phyloP scores from a whole-genome alignment of 1,140 invertebrate species.

The Andrena cerasifolii region DNA sequence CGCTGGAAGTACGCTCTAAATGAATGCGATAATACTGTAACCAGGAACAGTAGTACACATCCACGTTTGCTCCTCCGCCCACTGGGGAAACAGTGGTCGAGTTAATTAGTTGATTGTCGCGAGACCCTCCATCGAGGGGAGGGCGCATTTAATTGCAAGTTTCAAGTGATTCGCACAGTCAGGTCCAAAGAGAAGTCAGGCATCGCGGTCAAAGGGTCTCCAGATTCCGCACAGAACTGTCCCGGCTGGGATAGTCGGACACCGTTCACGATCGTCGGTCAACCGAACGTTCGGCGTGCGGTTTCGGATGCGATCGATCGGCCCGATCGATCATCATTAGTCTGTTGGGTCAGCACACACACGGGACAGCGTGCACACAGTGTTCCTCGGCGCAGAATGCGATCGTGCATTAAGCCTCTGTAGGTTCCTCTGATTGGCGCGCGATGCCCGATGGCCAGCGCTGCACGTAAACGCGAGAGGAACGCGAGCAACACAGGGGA shows the following conservation, averaged over 20 bases:
- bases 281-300: conserved; percentile 10
- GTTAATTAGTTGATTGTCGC: background rate
- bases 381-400: background rate
- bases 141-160: conserved; percentile 8
- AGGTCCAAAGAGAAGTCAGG: background rate
- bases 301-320: conserved; percentile 5
- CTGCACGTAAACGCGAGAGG: background rate
- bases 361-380: background rate
- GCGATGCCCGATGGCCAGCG: background rate
- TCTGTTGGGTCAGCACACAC: background rate
- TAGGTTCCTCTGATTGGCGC: conserved; percentile 35
- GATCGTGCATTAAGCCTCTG: conserved; percentile 22
- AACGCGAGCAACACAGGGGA: background rate
- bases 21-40: too few species aligned
- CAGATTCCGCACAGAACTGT: background rate
- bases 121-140: too few species aligned
- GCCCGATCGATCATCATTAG: conserved; percentile 32
- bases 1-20: too few species aligned
- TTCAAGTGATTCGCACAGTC: background rate
- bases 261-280: background rate
- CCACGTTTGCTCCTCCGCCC: background rate
- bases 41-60: too few species aligned
- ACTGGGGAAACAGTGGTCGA: background rate
- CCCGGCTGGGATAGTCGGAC: background rate
- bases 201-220: background rate